phyloP scores from a whole-genome alignment of 2,113 vertebrate genomes.

The Mixornis gularis region DNA sequence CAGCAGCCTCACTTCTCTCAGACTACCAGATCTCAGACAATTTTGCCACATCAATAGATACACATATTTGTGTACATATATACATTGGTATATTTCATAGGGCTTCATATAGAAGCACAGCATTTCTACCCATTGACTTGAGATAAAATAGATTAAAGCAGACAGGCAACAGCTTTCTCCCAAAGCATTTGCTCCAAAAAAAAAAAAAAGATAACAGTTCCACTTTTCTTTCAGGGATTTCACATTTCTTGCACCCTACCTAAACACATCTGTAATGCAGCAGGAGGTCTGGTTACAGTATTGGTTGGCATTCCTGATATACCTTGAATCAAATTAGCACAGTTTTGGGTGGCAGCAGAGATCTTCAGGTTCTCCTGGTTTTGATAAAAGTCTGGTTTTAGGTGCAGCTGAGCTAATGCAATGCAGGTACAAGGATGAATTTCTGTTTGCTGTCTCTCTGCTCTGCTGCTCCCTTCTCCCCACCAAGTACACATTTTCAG shows the following conservation, averaged over 20 bases:
- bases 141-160: background rate
- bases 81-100: background rate
- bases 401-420: background rate
- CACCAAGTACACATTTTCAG: background rate
- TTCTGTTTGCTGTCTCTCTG: rapidly evolving
- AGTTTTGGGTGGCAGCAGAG: background rate
- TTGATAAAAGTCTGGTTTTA: background rate
- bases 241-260: rapidly evolving
- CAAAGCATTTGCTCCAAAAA: background rate
- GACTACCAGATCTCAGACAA: background rate
- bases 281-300: background rate
- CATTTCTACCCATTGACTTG: background rate
- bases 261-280: background rate
- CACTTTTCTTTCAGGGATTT: background rate
- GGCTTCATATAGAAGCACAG: background rate
- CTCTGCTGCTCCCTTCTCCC: background rate
- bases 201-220: background rate
- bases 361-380: background rate
- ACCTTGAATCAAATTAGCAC: background rate
- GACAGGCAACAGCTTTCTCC: background rate
- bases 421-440: background rate
- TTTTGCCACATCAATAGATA: background rate
- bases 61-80: background rate
- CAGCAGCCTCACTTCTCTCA: background rate
- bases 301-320: background rate